A percentile compares a stretch with the other conserved stretches of the same genome.
phyloP scores from a whole-genome alignment of 2,113 vertebrate species.

The Myrmecophaga tridactyla region DNA sequence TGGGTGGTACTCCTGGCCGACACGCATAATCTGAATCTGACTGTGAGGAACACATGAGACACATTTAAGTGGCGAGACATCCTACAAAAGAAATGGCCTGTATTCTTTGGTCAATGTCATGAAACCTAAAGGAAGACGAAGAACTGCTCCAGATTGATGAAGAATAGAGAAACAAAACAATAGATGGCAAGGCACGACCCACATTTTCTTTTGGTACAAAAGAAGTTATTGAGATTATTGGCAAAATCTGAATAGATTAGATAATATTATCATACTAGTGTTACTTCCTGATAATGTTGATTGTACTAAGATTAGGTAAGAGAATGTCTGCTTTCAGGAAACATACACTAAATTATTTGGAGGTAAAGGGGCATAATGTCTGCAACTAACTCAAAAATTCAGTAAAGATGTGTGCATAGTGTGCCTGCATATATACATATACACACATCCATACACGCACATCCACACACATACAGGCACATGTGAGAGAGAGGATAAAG shows the following conservation, averaged over 20 bases:
- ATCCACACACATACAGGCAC: too few relatives aligned
- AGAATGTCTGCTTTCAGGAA: background rate
- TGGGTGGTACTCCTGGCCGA: background rate
- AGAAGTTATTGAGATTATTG: background rate
- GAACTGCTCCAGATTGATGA: background rate
- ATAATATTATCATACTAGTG: background rate
- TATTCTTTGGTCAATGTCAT: background rate
- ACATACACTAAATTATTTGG: background rate
- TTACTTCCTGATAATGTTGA: background rate
- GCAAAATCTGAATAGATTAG: background rate
- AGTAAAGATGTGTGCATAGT: background rate
- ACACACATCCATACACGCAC: too few relatives aligned
- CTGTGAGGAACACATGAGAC: accelerated
- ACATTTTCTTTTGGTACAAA: background rate
- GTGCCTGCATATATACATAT: background rate
- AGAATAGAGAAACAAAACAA: background rate
- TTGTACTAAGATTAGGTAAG: background rate
- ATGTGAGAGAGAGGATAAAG: background rate
- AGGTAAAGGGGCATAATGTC: too few relatives aligned
- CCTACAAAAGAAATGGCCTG: too few relatives aligned
- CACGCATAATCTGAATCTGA: background rate
- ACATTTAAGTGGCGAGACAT: background rate
- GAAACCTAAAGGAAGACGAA: accelerated
- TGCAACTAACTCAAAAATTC: background rate
- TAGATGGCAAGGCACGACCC: accelerated